Evolutionary conservation across 2,113 vertebrate genomes (phyloP).

Genomic region (Urocolius indicus): DNA sequence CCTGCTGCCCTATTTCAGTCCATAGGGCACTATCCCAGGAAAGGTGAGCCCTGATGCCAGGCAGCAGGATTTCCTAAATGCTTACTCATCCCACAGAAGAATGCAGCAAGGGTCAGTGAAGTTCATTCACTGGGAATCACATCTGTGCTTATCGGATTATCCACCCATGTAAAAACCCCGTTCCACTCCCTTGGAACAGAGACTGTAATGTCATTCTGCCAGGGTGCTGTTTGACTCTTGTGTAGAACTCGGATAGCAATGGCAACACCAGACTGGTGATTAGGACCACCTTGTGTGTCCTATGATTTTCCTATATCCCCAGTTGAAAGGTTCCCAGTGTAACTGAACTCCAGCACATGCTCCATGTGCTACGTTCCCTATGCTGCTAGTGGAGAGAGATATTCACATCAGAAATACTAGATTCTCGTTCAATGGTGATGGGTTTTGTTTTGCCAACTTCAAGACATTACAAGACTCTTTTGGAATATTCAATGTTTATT

Average conservation of each 20-base stretch:
- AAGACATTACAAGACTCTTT: not conserved
- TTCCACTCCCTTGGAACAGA: not conserved
- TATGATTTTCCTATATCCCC: not conserved
- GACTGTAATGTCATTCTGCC: not conserved
- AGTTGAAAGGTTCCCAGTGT: rapidly evolving
- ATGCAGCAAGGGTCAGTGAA: not conserved
- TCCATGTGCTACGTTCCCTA: not conserved
- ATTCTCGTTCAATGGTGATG: not conserved
- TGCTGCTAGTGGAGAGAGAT: not conserved
- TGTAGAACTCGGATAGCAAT: not conserved
- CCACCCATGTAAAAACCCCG: not conserved
- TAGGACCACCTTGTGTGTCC: not conserved
- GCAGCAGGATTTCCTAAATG: not conserved
- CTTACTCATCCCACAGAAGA: not conserved
- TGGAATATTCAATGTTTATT: not conserved
- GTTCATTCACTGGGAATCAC: not conserved
- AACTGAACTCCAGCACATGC: not conserved
- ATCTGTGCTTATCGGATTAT: rapidly evolving
- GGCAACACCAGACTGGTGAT: not conserved
- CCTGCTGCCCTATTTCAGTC: not conserved
- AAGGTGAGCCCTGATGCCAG: not conserved
- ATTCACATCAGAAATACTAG: not conserved
- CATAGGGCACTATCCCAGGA: rapidly evolving
- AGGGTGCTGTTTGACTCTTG: not conserved
- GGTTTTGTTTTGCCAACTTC: not conserved